Conservation (phyloP, 2,113 vertebrate species). For the Anhinga anhinga region DNA sequence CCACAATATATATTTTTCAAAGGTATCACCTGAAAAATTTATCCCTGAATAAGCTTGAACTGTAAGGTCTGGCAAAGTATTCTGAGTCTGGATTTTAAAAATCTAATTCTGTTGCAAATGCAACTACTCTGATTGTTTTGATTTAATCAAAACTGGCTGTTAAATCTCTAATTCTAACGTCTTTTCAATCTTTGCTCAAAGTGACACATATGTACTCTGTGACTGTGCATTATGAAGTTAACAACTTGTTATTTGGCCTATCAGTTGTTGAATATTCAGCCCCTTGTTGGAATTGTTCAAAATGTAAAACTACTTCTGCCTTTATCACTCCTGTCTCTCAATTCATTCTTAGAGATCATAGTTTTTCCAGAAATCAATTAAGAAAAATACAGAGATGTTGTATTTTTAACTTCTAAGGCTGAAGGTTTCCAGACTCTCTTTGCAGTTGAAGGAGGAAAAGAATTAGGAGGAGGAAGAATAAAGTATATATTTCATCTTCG, state of each 20-base stretch:
- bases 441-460: slow-evolving; percentile 19
- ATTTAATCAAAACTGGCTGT: slow-evolving; percentile 65
- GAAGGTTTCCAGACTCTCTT: slow-evolving; percentile 36
- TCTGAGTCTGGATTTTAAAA: not conserved
- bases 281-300: slow-evolving; percentile 61
- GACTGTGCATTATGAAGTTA: slow-evolving; percentile 64
- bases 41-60: slow-evolving; percentile 3
- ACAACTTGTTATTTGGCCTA: slow-evolving; percentile 71
- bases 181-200: slow-evolving; percentile 69
- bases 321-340: slow-evolving; percentile 59
- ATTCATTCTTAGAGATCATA: slow-evolving; percentile 52
- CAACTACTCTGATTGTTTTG: slow-evolving; percentile 54
- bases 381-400: slow-evolving; percentile 31
- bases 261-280: slow-evolving; percentile 66
- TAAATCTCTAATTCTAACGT: slow-evolving; percentile 62
- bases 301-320: slow-evolving; percentile 66
- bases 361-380: slow-evolving; percentile 60
- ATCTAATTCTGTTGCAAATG: slow-evolving; percentile 45
- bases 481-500: slow-evolving; percentile 11
- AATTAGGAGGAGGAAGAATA: slow-evolving; percentile 16
- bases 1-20: not conserved
- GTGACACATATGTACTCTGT: slow-evolving; percentile 53
- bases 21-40: slow-evolving; percentile 3
- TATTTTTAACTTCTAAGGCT: slow-evolving; percentile 47
- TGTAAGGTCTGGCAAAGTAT: slow-evolving; percentile 25